Evolutionary conservation across 2,797 vertebrate genomes (phyloP), one percentile per base, ranked within the genome.

Genomic region (Hirundo rustica): DNA sequence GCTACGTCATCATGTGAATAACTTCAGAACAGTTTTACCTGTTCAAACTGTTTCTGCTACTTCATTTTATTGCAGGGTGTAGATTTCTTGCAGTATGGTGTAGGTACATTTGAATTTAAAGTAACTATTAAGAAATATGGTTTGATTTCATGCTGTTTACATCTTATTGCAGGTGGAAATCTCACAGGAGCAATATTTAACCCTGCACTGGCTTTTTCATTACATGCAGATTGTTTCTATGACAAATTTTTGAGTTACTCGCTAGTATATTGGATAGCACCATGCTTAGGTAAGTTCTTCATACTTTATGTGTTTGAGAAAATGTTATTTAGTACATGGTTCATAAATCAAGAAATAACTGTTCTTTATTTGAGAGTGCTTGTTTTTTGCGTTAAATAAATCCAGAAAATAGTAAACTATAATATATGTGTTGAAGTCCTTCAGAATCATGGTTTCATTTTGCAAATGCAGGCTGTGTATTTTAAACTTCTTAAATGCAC

Each of bases 111-210:
- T 78, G 38, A 73, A 8, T 76, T 51, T 29, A 10, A 55, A 60
- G 68, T 60, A 47, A 88, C 50, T 57, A 16, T 75, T 60, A 48
- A 15, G 44, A 55, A 74, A 71, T 11, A 13, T 60, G 10, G 16
- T 81, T 88, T 92, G 40, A 53, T 91, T 91, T 93, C 62, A 72
- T 79, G 64, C 20, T 96, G 32, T 77, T 96, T 95, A 61, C 58
- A 22, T 93, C 93, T 94, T 96, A 7, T 97, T 97, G 20, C 96
- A 99, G 99, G 98, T 93, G 99, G 99, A 84, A 95, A 97, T 53
- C 85, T 98, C 70, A 99, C 99, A 2, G 99, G 99, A 95, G 99
- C 99, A 1, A 97, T 99, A 92, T 99, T 99, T 90, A 99, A 99
- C 93, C 99, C 99, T 7, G 98, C 98, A 1, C 23, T 99, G 97